These are phyloP conservation scores for Octomys mimax DNA, from an alignment of 2,797 vertebrate species.

Conservation along the genomic window DNA sequence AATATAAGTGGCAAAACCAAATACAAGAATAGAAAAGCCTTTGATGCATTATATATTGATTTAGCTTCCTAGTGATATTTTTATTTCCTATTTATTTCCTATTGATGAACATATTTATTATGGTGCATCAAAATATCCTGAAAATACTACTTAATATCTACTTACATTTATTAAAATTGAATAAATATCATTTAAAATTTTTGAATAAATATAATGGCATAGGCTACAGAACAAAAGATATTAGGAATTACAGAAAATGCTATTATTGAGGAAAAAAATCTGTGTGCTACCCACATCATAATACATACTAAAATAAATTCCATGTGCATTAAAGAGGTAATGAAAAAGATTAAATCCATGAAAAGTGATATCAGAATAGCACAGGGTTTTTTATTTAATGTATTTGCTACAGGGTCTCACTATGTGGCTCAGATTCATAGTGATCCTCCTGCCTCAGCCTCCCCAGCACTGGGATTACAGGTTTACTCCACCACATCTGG, in stretches of 20 bases:
- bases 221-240: not conserved
- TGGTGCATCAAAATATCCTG: not conserved
- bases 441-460: too few species aligned
- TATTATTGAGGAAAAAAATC: not conserved
- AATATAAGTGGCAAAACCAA: not conserved
- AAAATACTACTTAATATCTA: not conserved
- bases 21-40: not conserved
- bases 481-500: too few species aligned
- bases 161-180: not conserved
- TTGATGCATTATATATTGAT: not conserved
- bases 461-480: too few species aligned
- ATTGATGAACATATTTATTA: not conserved
- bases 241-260: conserved; percentile 17
- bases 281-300: not conserved
- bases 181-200: conserved; percentile 20
- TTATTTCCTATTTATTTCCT: not conserved
- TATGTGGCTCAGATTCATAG: too few species aligned
- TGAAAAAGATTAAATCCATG: conserved; percentile 26
- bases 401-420: too few species aligned
- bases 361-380: not conserved
- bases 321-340: not conserved
- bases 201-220: not conserved
- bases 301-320: conserved; percentile 1
- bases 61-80: not conserved
- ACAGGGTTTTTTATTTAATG: not conserved